These are phyloP conservation scores for Laticauda laticaudata DNA, from an alignment of 2,113 vertebrate species.

Conservation along the genomic window DNA sequence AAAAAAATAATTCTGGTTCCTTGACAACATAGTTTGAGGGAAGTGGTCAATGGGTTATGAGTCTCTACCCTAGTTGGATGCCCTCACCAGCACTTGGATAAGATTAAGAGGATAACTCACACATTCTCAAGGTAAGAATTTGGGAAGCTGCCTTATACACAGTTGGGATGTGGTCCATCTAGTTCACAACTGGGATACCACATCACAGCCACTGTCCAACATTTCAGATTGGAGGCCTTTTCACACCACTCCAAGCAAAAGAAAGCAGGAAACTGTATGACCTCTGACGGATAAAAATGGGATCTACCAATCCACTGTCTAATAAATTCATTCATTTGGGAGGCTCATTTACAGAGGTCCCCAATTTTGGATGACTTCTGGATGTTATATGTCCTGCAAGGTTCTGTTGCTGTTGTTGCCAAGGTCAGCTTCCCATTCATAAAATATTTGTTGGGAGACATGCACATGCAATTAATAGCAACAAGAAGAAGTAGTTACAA, in stretches of 20 bases:
- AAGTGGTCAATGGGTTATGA: neutral
- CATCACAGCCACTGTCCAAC: neutral
- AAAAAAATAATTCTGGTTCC: no score
- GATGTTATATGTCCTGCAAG: neutral
- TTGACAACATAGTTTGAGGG: neutral
- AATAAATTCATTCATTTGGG: constrained; percentile 6
- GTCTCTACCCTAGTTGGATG: neutral
- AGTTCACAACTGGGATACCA: neutral
- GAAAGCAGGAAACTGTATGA: neutral
- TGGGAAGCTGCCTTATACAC: neutral
- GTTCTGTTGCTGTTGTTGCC: neutral
- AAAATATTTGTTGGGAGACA: neutral
- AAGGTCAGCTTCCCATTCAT: neutral
- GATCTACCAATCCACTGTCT: neutral
- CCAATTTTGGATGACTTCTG: neutral
- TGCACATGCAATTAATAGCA: neutral
- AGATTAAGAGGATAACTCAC: neutral
- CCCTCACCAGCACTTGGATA: neutral
- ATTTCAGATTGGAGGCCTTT: neutral
- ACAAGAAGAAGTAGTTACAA: neutral
- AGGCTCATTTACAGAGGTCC: neutral
- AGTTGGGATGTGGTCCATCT: neutral
- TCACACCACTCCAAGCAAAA: neutral
- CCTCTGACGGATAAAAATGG: neutral
- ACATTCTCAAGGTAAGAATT: neutral